Percentiles rank a stretch among this genome's conserved stretches.
phyloP scores from a whole-genome alignment of 2,888 invertebrate genomes.

The Mythimna albipuncta region DNA sequence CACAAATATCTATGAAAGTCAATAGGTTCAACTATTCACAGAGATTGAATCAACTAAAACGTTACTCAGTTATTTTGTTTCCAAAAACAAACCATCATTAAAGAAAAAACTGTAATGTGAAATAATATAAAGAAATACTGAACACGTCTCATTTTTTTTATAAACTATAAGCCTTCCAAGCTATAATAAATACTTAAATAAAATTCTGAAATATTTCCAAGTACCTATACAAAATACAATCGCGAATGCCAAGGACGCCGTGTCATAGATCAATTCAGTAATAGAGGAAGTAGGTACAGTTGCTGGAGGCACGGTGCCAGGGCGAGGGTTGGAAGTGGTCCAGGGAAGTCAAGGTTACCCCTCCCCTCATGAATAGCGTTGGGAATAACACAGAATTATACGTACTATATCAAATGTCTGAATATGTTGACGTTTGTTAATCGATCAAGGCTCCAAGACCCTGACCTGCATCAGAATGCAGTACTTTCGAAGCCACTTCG shows the following conservation, averaged over 20 bases:
- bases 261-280: neutral
- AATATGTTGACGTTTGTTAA: neutral
- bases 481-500: no score
- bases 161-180: no score
- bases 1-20: neutral
- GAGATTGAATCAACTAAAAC: neutral
- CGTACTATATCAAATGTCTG: neutral
- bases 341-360: constrained; percentile 35
- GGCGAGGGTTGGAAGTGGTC: constrained; percentile 35
- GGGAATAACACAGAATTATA: neutral
- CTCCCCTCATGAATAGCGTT: neutral
- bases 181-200: no score
- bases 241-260: constrained; percentile 18
- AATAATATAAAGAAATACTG: neutral
- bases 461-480: no score
- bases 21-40: neutral
- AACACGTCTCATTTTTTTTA: neutral
- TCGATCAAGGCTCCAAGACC: neutral
- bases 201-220: neutral
- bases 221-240: neutral
- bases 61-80: no score
- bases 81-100: no score
- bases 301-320: constrained; percentile 7
- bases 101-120: neutral
- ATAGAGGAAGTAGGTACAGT: neutral